Percentiles rank a stretch among this genome's conserved stretches.
Conservation (phyloP, 2,113 vertebrate genomes). For the Electrona antarctica region DNA sequence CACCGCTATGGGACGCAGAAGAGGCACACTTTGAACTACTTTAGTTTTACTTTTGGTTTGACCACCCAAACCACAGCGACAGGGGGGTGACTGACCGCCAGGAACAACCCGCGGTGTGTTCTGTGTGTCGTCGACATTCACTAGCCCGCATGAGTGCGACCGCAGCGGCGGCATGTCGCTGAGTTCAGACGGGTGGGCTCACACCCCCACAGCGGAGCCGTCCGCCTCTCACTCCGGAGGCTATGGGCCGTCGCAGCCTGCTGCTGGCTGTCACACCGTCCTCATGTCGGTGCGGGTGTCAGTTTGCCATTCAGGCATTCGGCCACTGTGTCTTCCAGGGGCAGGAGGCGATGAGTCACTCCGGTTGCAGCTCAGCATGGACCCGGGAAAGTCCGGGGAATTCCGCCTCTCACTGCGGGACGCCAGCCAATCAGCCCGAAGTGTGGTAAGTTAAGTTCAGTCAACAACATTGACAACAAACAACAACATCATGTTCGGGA, state of each 20-base stretch:
- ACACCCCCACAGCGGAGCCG: slow-evolving; percentile 39
- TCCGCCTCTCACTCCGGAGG: slow-evolving; percentile 33
- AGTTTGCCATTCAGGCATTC: slow-evolving; percentile 72
- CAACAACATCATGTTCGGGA: neutral
- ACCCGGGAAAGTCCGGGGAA: slow-evolving; percentile 81
- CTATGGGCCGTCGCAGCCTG: slow-evolving; percentile 41
- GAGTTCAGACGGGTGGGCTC: slow-evolving; percentile 78
- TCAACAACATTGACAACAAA: neutral
- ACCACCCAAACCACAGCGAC: too few species aligned
- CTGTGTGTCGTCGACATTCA: slow-evolving; percentile 10
- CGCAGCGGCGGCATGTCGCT: slow-evolving; percentile 68
- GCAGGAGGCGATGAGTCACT: slow-evolving; percentile 73
- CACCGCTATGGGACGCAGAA: neutral
- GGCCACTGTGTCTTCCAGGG: slow-evolving; percentile 82
- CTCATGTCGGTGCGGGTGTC: slow-evolving; percentile 84
- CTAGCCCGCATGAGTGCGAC: slow-evolving; percentile 49
- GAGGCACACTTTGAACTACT: neutral
- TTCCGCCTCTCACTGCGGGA: slow-evolving; percentile 84
- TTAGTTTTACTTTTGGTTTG: too few species aligned
- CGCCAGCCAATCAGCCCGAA: slow-evolving; percentile 62
- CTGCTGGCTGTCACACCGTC: slow-evolving; percentile 69
- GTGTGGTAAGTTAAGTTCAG: slow-evolving; percentile 66
- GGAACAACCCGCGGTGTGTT: too few species aligned
- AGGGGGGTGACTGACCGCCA: too few species aligned
- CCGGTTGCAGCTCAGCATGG: slow-evolving; percentile 86